Evolutionary conservation across 1,140 invertebrate genomes (phyloP), one percentile per base, ranked within the genome.

Genomic region (Pogonus chalceus): DNA sequence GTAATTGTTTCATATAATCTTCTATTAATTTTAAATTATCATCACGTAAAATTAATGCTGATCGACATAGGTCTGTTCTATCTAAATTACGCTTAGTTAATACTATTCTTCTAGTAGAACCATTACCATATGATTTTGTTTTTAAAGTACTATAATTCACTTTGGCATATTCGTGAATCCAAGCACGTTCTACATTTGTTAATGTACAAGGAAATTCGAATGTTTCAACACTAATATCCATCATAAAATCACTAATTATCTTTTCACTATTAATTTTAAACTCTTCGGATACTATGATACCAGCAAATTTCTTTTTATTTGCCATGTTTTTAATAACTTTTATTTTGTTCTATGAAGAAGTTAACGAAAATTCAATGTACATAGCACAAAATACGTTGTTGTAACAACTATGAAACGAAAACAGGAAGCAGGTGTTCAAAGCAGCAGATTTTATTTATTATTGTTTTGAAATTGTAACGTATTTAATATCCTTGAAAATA

Each of bases 121-220:
- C 81, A 72, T 83, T 84, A 16, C 82, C 84, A 54, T 62, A 54
- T 35, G 65, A 65, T 65, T 82, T 83, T 2, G 84, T 83, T 61
- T 82, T 80, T 12, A 88, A 62, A n/a, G 80, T 82, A 56, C 81
- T 64, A 18, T 16, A 7, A 4, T 10, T 43, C 52, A 74, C 61
- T 50, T 56, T 62, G 2, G 73, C 78, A 35, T 84, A 67, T 54
- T 77, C 67, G 67, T 88, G 86, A 51, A 88, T 76, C 66, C 85
- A 87, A 35, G 80, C 82, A 65, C 86, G 71, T 66, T 88, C 82
- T 49, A 77, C 76, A 10, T 81, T 78, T 31, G 76, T 81, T 39
- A 87, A 76, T 1, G 81, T 81, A 16, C 81, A 78, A 20, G 84
- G 83, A 71, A 87, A 86, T 55, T 73, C 70, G 55, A 54, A 57